phyloP scores from a whole-genome alignment of 2,113 vertebrate species.

The Brevimyrus niger region DNA sequence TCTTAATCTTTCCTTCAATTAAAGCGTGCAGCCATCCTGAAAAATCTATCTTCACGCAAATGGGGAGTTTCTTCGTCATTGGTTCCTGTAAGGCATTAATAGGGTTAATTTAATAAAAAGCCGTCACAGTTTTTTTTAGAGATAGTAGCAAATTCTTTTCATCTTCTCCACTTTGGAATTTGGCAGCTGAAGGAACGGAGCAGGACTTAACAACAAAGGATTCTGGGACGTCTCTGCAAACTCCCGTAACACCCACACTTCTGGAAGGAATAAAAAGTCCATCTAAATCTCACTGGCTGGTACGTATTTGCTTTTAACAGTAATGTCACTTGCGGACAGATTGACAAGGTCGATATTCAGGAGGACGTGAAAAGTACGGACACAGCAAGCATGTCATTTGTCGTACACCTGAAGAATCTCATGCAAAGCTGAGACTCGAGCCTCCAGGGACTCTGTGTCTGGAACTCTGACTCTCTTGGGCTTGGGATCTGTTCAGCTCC shows the following conservation, averaged over 20 bases:
- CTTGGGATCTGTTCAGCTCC: not conserved
- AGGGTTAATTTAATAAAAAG: slow-evolving; percentile 94
- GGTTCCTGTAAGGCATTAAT: slow-evolving; percentile 88
- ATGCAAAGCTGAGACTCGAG: not conserved
- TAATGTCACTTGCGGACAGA: not conserved
- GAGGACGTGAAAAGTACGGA: not conserved
- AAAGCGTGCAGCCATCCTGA: slow-evolving; percentile 89
- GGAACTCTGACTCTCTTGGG: not conserved
- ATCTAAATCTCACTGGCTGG: not conserved
- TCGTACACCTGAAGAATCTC: not conserved
- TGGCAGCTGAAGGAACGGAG: not conserved
- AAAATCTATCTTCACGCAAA: slow-evolving; percentile 91
- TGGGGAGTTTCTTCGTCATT: slow-evolving; percentile 88
- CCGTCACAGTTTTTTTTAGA: slow-evolving; percentile 77
- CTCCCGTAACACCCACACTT: not conserved
- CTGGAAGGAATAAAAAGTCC: not conserved
- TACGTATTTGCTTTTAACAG: not conserved
- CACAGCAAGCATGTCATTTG: not conserved
- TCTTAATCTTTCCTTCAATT: slow-evolving; percentile 97
- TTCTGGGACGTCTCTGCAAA: not conserved
- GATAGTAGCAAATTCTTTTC: slow-evolving; percentile 81
- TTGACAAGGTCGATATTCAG: not conserved
- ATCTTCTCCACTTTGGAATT: slow-evolving; percentile 53
- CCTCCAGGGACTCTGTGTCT: no score
- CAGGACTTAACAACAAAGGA: not conserved